These are phyloP conservation scores for Cetoscarus ocellatus DNA, from an alignment of 2,797 vertebrate genomes.

Conservation along the genomic window DNA sequence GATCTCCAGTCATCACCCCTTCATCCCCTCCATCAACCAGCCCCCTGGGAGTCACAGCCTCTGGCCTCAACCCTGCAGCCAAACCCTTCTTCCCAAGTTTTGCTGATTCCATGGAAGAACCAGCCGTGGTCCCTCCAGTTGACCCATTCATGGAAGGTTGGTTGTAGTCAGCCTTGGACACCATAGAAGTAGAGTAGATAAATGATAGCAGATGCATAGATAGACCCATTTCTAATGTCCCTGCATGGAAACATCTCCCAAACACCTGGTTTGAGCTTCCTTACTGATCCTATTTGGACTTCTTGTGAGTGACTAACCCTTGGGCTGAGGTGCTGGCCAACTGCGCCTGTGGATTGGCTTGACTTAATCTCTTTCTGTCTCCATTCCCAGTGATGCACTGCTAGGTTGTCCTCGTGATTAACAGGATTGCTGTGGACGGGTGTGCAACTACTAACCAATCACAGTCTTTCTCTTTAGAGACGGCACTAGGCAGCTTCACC, in stretches of 20 bases:
- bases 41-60: slow-evolving; percentile 50
- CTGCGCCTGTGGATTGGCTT: slow-evolving; percentile 61
- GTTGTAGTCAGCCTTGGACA: slow-evolving; percentile 72
- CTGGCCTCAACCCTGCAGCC: slow-evolving; percentile 84
- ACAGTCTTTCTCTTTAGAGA: slow-evolving; percentile 47
- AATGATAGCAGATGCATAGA: slow-evolving; percentile 8
- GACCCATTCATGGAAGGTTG: slow-evolving; percentile 81
- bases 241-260: slow-evolving; percentile 74
- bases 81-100: slow-evolving; percentile 87
- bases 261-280: slow-evolving; percentile 49
- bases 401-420: slow-evolving; percentile 62
- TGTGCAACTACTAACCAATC: slow-evolving; percentile 76
- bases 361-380: slow-evolving; percentile 48
- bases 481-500: slow-evolving; percentile 39
- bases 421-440: slow-evolving; percentile 60
- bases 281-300: slow-evolving; percentile 43
- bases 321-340: slow-evolving; percentile 44
- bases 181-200: slow-evolving; percentile 44
- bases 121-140: slow-evolving; percentile 48
- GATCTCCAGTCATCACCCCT: slow-evolving; percentile 56
- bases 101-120: slow-evolving; percentile 74
- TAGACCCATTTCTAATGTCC: slow-evolving; percentile 15
- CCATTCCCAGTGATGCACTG: slow-evolving; percentile 44
- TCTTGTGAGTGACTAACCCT: slow-evolving; percentile 76
- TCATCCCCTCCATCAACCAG: slow-evolving; percentile 47